phyloP scores from a whole-genome alignment of 1,140 invertebrate genomes.

The Scaptomyza graminum region DNA sequence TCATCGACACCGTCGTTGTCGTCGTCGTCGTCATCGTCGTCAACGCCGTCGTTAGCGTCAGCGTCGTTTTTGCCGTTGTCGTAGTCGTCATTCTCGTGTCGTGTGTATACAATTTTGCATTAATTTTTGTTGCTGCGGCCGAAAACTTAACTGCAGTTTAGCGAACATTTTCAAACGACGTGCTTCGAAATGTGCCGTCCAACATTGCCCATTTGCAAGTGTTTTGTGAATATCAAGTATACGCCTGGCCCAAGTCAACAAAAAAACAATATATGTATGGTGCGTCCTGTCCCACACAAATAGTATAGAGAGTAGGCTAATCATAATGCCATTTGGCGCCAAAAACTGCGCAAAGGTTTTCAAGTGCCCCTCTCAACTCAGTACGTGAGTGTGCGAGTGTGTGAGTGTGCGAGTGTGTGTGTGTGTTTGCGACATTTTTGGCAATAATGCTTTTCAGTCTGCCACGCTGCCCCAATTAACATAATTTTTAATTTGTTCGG shows the following conservation, averaged over 20 bases:
- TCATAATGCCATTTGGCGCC: conserved; percentile 67
- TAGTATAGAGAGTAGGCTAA: conserved; percentile 18
- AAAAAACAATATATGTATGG: no score
- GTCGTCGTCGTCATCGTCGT: conserved; percentile 20
- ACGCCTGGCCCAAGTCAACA: conserved; percentile 28
- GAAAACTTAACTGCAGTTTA: conserved; percentile 71
- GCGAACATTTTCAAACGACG: conserved; percentile 57
- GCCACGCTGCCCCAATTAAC: not conserved
- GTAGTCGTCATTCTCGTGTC: conserved; percentile 55
- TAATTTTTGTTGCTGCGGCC: conserved; percentile 72
- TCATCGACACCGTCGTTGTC: conserved; percentile 21
- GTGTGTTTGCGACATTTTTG: conserved; percentile 4
- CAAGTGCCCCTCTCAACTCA: conserved; percentile 14
- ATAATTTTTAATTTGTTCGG: not conserved
- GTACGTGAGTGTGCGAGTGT: not conserved
- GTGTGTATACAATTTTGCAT: conserved; percentile 80
- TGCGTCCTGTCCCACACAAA: not conserved
- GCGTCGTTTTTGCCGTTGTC: conserved; percentile 10
- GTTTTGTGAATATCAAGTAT: conserved; percentile 45
- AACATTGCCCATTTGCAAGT: conserved; percentile 31
- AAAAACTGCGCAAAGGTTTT: conserved; percentile 49
- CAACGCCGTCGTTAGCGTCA: conserved; percentile 1
- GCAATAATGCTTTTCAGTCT: conserved; percentile 12
- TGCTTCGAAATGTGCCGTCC: conserved; percentile 51
- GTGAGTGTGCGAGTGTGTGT: conserved; percentile 19